These are phyloP conservation scores for Drosophila pseudoananassae DNA, from an alignment of 1,140 invertebrate genomes.

Conservation along the genomic window DNA sequence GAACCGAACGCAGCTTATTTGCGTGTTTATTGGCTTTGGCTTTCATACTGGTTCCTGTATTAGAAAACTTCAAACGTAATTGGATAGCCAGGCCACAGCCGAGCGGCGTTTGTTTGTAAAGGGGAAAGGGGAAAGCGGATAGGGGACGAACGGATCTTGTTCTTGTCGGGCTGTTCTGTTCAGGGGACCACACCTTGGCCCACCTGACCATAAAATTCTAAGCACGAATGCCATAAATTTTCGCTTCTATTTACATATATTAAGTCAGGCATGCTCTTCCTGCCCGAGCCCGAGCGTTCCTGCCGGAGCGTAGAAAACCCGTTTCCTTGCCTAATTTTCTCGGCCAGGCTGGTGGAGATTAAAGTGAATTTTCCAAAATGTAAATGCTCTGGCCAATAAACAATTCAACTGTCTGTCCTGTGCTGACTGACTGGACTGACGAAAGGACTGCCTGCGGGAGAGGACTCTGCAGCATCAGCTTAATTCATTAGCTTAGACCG, in stretches of 20 bases:
- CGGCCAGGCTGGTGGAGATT: conserved; percentile 21
- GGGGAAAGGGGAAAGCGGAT: conserved; percentile 12
- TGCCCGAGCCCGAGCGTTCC: neutral
- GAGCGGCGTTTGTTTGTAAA: conserved; percentile 33
- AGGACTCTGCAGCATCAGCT: conserved; percentile 60
- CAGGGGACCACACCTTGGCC: conserved; percentile 56
- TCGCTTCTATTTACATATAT: conserved; percentile 77
- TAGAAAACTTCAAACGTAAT: conserved; percentile 73
- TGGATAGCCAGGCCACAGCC: conserved; percentile 52
- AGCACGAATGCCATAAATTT: conserved; percentile 79
- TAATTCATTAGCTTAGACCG: conserved; percentile 67
- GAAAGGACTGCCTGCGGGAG: conserved; percentile 28
- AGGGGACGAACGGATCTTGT: no score
- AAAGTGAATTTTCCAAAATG: conserved; percentile 52
- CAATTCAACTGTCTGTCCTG: conserved; percentile 47
- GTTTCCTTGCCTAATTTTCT: conserved; percentile 9
- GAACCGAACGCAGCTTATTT: conserved; percentile 63
- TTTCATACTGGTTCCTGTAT: conserved; percentile 34
- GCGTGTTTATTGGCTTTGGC: conserved; percentile 72
- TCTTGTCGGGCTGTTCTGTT: no score
- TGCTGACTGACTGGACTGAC: conserved; percentile 24
- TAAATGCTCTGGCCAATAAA: conserved; percentile 56
- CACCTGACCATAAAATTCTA: conserved; percentile 66
- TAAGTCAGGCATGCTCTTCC: conserved; percentile 29
- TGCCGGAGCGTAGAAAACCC: conserved; percentile 4